Evolutionary conservation across 1,140 invertebrate species (phyloP).

Genomic region (Eumaeus atala): DNA sequence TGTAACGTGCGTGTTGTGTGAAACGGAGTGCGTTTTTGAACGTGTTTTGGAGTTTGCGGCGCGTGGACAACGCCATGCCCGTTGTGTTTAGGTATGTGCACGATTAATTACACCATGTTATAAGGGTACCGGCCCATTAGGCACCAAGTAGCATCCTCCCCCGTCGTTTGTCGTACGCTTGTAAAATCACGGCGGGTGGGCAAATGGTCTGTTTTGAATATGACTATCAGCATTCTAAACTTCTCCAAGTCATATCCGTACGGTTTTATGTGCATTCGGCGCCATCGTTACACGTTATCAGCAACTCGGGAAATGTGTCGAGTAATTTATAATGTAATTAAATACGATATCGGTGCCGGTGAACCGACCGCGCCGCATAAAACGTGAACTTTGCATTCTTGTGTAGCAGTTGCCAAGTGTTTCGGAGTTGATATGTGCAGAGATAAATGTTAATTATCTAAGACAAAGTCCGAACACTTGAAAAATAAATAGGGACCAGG

Average conservation of each 20-base stretch:
- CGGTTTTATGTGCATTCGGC: slow-evolving; percentile 48
- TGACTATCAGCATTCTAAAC: slow-evolving; percentile 5
- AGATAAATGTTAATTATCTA: no score
- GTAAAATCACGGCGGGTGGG: slow-evolving; percentile 16
- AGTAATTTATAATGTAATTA: slow-evolving; percentile 68
- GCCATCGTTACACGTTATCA: slow-evolving; percentile 55
- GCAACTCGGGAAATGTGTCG: slow-evolving; percentile 53
- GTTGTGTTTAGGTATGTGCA: slow-evolving; percentile 68
- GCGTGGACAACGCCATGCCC: slow-evolving; percentile 57
- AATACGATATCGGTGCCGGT: slow-evolving; percentile 56
- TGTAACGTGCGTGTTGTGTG: slow-evolving; percentile 65
- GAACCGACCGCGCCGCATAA: slow-evolving; percentile 37
- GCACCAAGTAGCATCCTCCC: slow-evolving; percentile 3
- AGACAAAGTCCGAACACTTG: no score
- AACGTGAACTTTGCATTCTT: slow-evolving; percentile 52
- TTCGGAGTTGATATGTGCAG: not conserved
- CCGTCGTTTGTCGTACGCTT: slow-evolving; percentile 5
- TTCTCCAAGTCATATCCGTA: slow-evolving; percentile 8
- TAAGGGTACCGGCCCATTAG: slow-evolving; percentile 45
- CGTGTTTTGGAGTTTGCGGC: slow-evolving; percentile 57
- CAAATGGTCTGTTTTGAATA: slow-evolving; percentile 9
- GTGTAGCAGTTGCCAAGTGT: slow-evolving; percentile 9
- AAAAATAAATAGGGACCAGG: no score
- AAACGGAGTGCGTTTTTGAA: slow-evolving; percentile 52
- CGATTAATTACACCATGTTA: slow-evolving; percentile 61